These are phyloP conservation scores for Macaria liturata DNA, from an alignment of 2,888 invertebrate species.

Conservation along the genomic window DNA sequence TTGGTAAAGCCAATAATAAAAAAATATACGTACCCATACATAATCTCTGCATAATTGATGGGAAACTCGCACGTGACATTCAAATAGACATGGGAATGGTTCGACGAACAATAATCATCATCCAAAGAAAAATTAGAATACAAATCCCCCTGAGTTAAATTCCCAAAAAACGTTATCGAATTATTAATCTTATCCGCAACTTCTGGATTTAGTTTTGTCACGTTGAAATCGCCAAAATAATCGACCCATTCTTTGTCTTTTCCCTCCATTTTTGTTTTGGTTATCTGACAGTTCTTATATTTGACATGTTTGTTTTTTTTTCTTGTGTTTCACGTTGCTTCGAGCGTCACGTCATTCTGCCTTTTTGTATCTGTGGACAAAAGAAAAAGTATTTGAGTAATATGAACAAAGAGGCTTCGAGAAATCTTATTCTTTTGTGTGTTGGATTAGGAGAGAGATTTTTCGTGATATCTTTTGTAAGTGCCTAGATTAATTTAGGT, in stretches of 20 bases:
- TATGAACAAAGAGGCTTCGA: background rate
- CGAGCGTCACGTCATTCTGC: constrained; percentile 27
- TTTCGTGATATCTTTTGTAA: constrained; percentile 2
- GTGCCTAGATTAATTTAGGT: background rate
- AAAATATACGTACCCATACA: constrained; percentile 83
- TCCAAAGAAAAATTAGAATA: constrained; percentile 67
- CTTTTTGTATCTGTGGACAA: constrained; percentile 34
- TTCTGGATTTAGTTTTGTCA: constrained; percentile 34
- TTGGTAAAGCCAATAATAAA: too few species aligned
- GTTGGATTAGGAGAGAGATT: too few species aligned
- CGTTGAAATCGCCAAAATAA: constrained; percentile 53
- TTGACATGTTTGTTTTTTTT: constrained; percentile 34
- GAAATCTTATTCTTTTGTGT: too few species aligned
- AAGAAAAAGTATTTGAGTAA: constrained; percentile 12
- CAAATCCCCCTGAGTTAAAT: constrained; percentile 45
- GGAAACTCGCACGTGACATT: constrained; percentile 87
- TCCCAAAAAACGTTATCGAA: constrained; percentile 51
- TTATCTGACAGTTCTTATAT: constrained; percentile 48
- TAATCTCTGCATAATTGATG: constrained; percentile 86
- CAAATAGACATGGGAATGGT: constrained; percentile 74
- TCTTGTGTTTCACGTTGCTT: constrained; percentile 2
- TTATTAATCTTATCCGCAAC: background rate
- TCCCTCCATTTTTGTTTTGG: constrained; percentile 57
- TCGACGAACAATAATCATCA: constrained; percentile 70
- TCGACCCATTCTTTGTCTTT: constrained; percentile 63